Conservation (phyloP, 2,797 vertebrate species). For the Characodon lateralis region DNA sequence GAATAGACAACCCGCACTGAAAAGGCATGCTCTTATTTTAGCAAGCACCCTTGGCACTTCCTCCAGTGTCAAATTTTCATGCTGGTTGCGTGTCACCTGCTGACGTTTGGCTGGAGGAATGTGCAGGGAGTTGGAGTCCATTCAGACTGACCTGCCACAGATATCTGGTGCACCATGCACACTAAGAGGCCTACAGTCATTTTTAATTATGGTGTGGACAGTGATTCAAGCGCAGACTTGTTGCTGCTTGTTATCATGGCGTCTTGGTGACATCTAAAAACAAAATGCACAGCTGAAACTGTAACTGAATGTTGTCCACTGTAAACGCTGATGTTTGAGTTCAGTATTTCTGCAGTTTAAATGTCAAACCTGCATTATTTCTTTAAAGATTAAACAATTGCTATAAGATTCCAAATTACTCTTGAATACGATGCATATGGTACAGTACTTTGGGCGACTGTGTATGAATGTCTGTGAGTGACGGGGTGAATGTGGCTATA, state of each 20-base stretch:
- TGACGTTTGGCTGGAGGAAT: conserved; percentile 48
- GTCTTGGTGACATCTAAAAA: conserved; percentile 21
- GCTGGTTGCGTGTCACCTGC: conserved; percentile 61
- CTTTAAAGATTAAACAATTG: neutral
- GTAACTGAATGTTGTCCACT: neutral
- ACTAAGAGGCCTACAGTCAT: conserved; percentile 47
- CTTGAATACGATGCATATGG: neutral
- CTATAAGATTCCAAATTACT: neutral
- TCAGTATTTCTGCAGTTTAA: neutral
- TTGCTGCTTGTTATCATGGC: conserved; percentile 37
- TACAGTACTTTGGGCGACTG: neutral
- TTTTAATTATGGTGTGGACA: conserved; percentile 56
- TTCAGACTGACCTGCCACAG: conserved; percentile 39
- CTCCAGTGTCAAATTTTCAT: conserved; percentile 36
- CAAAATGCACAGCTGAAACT: neutral
- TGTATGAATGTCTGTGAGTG: no score
- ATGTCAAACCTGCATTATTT: neutral
- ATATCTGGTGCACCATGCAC: conserved; percentile 36
- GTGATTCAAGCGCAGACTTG: conserved; percentile 44
- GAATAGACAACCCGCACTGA: conserved; percentile 8
- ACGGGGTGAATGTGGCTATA: neutral
- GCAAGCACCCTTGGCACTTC: conserved; percentile 36
- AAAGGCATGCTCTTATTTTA: conserved; percentile 42
- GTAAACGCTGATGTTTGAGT: neutral
- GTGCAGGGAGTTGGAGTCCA: conserved; percentile 42